Evolutionary conservation across 1,140 invertebrate species (phyloP), one percentile per base, ranked within the genome.

Genomic region (Fopius arisanus): DNA sequence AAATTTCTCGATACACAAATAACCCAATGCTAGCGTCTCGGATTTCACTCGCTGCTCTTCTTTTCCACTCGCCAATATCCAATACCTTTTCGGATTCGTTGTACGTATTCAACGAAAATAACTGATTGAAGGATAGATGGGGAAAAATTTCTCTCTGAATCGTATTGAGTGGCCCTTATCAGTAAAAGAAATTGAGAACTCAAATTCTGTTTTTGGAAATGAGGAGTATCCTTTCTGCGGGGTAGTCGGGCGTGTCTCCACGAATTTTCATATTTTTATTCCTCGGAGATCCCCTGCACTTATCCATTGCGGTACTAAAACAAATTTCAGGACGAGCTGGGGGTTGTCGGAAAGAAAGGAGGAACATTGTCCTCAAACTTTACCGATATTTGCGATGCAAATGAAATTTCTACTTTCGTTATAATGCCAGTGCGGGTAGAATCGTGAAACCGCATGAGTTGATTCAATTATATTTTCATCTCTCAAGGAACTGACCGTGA

Each of bases 221-320:
- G 21, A 26, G 0, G 31, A 63, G 41, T 37, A 31, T 7, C 9
- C 21, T 63, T 16, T n/a, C n/a, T 29, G 0, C 12, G 40, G 16
- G 23, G n/a, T 54, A 16, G 26, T 48, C 21, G 28, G 33, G 31
- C 48, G 66, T 16, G 62, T 29, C 65, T 72, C 63, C 71, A 72
- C 41, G 19, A 66, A 72, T 72, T 72, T 72, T 23, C 70, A 72
- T 72, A 65, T 66, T 72, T 48, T 66, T 72, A 48, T 31, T 70
- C 37, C 37, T 59, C 23, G 7, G 23, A 59, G 9, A 59, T 12
- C 54, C 23, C 23, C 21, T 48, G n/a, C 29, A 41, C n/a, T 31
- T 16, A 48, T n/a, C 29, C 41, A 48, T 69, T 31, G 29, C 33
- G 16, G 21, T 26, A 26, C 37, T 16, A 37, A 26, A 71, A 71